A percentile compares a stretch with the other conserved stretches of the same genome.
These are phyloP conservation scores for Dendrolimus houi DNA, from an alignment of 2,888 invertebrate species.

Conservation along the genomic window DNA sequence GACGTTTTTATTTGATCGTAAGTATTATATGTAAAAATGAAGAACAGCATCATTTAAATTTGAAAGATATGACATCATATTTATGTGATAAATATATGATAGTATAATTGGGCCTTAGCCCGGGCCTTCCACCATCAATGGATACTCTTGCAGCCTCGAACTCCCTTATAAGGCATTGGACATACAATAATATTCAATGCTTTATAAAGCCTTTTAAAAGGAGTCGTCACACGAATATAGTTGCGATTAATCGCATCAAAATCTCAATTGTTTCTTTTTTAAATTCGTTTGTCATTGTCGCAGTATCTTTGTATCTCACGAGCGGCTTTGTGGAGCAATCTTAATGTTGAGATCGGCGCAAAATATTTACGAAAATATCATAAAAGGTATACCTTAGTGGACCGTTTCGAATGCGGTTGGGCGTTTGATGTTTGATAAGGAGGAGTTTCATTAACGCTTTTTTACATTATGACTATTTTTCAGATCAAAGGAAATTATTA, in stretches of 20 bases:
- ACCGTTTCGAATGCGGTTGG: slow-evolving; percentile 6
- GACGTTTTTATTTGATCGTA: too few species aligned
- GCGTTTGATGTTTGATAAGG: slow-evolving; percentile 10
- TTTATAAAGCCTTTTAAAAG: not conserved
- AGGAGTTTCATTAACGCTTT: slow-evolving; percentile 12
- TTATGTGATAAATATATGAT: too few species aligned
- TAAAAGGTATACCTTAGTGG: slow-evolving; percentile 22
- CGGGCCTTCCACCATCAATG: too few species aligned
- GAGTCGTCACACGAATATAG: not conserved
- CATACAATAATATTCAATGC: too few species aligned
- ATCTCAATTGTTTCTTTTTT: slow-evolving; percentile 5
- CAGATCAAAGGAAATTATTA: too few species aligned
- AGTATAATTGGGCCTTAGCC: too few species aligned
- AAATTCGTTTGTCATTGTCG: slow-evolving; percentile 3
- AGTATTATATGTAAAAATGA: too few species aligned
- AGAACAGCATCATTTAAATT: too few species aligned
- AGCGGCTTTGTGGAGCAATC: slow-evolving; percentile 2
- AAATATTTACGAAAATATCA: slow-evolving; percentile 61
- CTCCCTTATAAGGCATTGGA: too few species aligned
- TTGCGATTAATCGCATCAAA: slow-evolving; percentile 1
- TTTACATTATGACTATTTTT: too few species aligned
- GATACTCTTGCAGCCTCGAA: too few species aligned
- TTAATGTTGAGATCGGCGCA: slow-evolving; percentile 39
- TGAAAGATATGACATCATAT: too few species aligned
- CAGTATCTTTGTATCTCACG: slow-evolving; percentile 6